Evolutionary conservation across 1,140 invertebrate species (phyloP), one percentile per base, ranked within the genome.

Genomic region (Phortica variegata): DNA sequence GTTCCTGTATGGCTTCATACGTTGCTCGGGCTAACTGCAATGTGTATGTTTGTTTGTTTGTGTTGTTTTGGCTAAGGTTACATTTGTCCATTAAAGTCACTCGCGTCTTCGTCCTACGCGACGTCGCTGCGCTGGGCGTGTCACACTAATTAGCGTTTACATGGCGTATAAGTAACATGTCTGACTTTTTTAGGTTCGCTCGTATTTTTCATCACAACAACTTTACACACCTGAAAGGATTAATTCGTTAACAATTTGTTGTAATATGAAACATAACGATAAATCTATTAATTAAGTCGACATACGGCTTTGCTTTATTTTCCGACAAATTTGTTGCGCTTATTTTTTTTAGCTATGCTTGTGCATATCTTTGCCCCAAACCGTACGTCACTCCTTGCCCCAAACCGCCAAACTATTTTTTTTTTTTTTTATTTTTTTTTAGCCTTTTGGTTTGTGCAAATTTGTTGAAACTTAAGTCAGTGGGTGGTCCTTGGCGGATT

Each of bases 221-320:
- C 16, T 63, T 69, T 65, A 55, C 65, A 69, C 65, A 51, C 56
- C 56, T 58, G 61, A 57, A 66, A 57, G 62, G 63, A 69, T 69
- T 69, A 69, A 69, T 69, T 65, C 61, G 65, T 65, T 69, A 69
- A 45, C 65, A 69, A 69, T 59, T 59, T 65, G 58, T 58, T 61
- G 54, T 65, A 66, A 66, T 65, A 69, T 65, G 46, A 56, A 56
- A 50, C 52, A 55, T 58, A 61, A 58, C 52, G 54, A 69, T 69
- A 69, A 69, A 65, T 69, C 65, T 69, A 69, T 69, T 69, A 69
- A 69, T 69, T 69, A 69, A 69, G 65, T 53, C 52, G 58, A 68
- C 60, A 51, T 52, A 17, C 12, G 17, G 16, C 36, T 8, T 9
- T 12, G 17, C 4, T 38, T 38, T 38, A 34, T 60, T 60, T 56